phyloP scores from a whole-genome alignment of 1,140 invertebrate species.

The Drosophila pruinosa region DNA sequence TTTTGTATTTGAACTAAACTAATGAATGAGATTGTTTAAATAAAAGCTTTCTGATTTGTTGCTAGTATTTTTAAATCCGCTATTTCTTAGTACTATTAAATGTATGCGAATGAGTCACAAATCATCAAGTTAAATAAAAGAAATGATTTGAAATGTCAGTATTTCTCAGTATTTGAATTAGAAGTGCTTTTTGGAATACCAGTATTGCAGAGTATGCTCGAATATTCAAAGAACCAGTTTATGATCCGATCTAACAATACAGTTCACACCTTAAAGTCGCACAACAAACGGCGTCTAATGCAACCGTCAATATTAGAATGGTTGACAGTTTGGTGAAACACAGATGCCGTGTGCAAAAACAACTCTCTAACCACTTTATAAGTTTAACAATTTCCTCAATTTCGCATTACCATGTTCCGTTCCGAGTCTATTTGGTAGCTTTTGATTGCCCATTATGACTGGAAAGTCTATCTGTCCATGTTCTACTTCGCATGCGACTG shows the following conservation, averaged over 20 bases:
- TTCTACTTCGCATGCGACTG: constrained; percentile 23
- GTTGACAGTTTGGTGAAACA: constrained; percentile 2
- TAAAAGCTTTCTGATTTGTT: not conserved
- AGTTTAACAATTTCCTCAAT: constrained; percentile 28
- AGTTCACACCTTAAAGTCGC: not conserved
- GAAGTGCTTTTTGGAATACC: not conserved
- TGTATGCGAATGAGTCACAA: not conserved
- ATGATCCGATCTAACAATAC: not conserved
- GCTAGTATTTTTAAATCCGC: not conserved
- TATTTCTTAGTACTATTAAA: not conserved
- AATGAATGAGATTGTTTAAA: not conserved
- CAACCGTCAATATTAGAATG: not conserved
- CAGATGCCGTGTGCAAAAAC: constrained; percentile 27
- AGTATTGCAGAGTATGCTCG: not conserved
- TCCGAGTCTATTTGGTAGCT: constrained; percentile 3
- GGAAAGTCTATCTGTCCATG: constrained; percentile 21
- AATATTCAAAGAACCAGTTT: not conserved
- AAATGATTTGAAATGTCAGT: not conserved
- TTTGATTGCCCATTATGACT: constrained; percentile 36
- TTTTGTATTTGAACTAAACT: not conserved
- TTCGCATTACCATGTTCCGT: constrained; percentile 19
- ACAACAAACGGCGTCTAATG: not conserved
- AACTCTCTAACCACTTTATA: constrained; percentile 49
- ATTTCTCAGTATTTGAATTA: not conserved
- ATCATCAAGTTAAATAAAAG: too few species aligned